Evolutionary conservation across 2,888 invertebrate genomes (phyloP), one percentile per base, ranked within the genome.

Genomic region (Pterobdella sp.): DNA sequence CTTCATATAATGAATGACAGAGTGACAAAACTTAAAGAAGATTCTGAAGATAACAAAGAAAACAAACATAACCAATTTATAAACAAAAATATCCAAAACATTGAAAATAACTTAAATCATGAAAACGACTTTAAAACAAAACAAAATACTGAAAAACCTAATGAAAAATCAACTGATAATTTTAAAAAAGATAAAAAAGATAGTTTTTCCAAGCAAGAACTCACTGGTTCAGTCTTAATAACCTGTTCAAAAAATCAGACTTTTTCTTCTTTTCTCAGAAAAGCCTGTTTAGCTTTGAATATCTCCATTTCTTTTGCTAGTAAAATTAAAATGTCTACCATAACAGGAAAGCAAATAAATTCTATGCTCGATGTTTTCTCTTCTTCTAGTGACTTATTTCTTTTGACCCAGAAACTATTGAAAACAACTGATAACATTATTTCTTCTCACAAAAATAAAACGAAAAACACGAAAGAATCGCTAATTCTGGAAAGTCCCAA

Each of bases 281-380:
- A 37, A 37, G 68, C 35, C 7, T 42, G 35, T 14, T 29, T 26
- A 29, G 68, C 68, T 14, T 68, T 68, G 7, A 68, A 68, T 26
- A 4, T 26, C 29, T 68, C 37, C 4, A 22, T 26, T 14, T 29
- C 60, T 22, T 14, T 22, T n/a, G 18, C 60, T 7, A 56, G 3
- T 26, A 3, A 26, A 4, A 22, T 56, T 3, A 56, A 56, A 37
- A n/a, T 68, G 3, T 68, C 29, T 7, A 37, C 68, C 2, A 37
- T 22, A 7, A 68, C 7, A 7, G 68, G 68, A 7, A 42, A 36
- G 7, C 34, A 68, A 26, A 3, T 68, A 37, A 36, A 35, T 37
- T 34, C 31, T 3, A 68, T 68, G 36, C 22, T 10, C 4, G 68
- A 68, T 68, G 68, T 68, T n/a, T 68, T 68, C 29, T 35, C 42